These are phyloP conservation scores for Lineus longissimus DNA, from an alignment of 1,140 invertebrate species.

Conservation along the genomic window DNA sequence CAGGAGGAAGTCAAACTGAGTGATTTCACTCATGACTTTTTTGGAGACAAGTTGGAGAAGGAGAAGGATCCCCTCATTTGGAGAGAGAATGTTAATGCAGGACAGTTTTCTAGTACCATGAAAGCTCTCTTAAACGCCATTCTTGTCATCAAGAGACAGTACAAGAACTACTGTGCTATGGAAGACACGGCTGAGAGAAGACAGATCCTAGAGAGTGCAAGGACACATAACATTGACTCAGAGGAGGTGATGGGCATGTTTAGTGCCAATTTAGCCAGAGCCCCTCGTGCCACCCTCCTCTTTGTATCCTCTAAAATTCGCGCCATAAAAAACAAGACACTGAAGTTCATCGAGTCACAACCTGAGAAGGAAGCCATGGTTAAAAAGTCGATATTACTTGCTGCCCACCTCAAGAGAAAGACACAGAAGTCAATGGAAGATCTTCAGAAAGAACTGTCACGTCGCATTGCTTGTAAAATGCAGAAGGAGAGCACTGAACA, in stretches of 20 bases:
- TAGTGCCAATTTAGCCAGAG: constrained; percentile 8
- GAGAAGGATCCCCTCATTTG: too few relatives aligned
- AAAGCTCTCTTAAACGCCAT: not conserved
- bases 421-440: not conserved
- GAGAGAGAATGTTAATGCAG: too few relatives aligned
- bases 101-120: not conserved
- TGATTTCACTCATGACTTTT: not conserved
- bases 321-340: constrained; percentile 17
- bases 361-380: constrained; percentile 2
- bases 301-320: constrained; percentile 18
- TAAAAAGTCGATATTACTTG: constrained; percentile 5
- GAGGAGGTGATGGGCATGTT: constrained; percentile 24
- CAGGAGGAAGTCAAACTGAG: not conserved
- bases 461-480: not conserved
- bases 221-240: constrained; percentile 20
- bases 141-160: constrained; percentile 17
- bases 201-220: constrained; percentile 11
- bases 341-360: constrained; percentile 4
- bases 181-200: constrained; percentile 15
- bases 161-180: constrained; percentile 12
- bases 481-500: not conserved
- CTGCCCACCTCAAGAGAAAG: not conserved
- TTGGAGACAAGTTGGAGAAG: too few relatives aligned
- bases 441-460: not conserved
- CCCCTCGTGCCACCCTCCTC: constrained; percentile 16